phyloP scores from a whole-genome alignment of 2,113 vertebrate species.

The Oxyruncus cristatus region DNA sequence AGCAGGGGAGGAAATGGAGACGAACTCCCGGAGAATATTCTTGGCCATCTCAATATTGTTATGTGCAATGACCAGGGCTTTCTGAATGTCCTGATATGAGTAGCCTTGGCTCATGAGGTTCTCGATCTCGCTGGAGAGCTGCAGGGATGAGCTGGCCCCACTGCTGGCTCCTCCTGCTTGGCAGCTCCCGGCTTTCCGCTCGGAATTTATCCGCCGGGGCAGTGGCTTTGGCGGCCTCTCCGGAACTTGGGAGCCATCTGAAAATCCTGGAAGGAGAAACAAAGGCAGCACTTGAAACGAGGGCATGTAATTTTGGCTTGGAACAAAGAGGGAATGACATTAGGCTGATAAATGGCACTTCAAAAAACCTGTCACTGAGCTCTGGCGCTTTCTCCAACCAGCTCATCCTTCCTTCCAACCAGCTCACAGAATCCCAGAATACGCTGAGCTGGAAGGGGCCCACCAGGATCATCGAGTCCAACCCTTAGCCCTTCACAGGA shows the following conservation, averaged over 20 bases:
- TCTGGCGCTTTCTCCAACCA: background rate
- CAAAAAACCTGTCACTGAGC: background rate
- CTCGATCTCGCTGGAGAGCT: constrained; percentile 94
- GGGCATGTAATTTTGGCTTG: no score
- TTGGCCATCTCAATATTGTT: constrained; percentile 99
- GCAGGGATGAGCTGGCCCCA: constrained; percentile 42
- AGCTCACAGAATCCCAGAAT: background rate
- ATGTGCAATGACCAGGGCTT: constrained; percentile 96
- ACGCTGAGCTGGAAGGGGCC: background rate
- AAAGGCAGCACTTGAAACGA: background rate
- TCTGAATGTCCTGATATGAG: constrained; percentile 98
- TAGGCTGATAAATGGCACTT: background rate
- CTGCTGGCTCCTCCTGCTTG: constrained; percentile 63
- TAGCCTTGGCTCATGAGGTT: constrained; percentile 96
- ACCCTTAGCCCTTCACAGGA: background rate
- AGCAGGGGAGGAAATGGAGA: constrained; percentile 89
- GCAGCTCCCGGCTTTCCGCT: constrained; percentile 84
- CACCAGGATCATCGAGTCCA: background rate
- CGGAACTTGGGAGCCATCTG: constrained; percentile 84
- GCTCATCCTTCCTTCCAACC: background rate
- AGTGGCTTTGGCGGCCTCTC: constrained; percentile 94
- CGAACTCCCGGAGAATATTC: constrained; percentile 96
- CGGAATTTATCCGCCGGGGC: constrained; percentile 90
- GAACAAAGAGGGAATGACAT: background rate
- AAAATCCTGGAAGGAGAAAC: constrained; percentile 71